Evolutionary conservation across 2,888 invertebrate genomes (phyloP), one percentile per base, ranked within the genome.

Genomic region (Lottia gigantea): DNA sequence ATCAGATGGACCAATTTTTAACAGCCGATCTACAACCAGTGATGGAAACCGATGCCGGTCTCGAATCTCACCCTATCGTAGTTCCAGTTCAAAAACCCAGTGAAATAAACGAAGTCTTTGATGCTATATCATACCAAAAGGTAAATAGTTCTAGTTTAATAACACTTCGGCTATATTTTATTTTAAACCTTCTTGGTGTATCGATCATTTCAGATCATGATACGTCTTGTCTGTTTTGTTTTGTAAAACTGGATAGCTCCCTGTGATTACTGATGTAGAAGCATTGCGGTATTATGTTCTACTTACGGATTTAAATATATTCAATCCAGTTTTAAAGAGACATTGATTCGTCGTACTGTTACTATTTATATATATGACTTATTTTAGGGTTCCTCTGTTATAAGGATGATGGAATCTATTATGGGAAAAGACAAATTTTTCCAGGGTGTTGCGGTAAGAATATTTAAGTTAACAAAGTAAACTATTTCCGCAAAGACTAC

Each of bases 101-200:
- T 86, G 93, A 97, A 90, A 97, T 97, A 68, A 95, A 94, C 0
- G 94, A 95, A 78, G 93, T 96, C 65, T 97, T 97, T 85, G 97
- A 97, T 87, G 90, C 91, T 0, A 96, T 98, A 75, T 95, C 96
- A 0, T 98, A 97, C 85, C 93, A 92, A 77, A 97, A 97, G 91
- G 95, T 94, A 63, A 64, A 67, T 31, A 31, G 2, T 31, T 31
- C 40, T 40, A 6, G 7, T 40, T 40, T 31, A 31, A 31, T 31
- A 6, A 6, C 6, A 31, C 31, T 31, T 31, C 31, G 6, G 31
- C 31, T 3, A 6, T 6, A 31, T 31, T 31, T 31, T 3, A 31
- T 2, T 31, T 31, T 3, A 31, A 2, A 31, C 31, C 31, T 2
- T 31, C 31, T 31, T 31, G 31, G 31, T 31, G 6, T 31, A n/a